A percentile compares a stretch with the other conserved stretches of the same genome.
Conservation (phyloP, 2,113 vertebrate species). For the Platichthys stellatus region DNA sequence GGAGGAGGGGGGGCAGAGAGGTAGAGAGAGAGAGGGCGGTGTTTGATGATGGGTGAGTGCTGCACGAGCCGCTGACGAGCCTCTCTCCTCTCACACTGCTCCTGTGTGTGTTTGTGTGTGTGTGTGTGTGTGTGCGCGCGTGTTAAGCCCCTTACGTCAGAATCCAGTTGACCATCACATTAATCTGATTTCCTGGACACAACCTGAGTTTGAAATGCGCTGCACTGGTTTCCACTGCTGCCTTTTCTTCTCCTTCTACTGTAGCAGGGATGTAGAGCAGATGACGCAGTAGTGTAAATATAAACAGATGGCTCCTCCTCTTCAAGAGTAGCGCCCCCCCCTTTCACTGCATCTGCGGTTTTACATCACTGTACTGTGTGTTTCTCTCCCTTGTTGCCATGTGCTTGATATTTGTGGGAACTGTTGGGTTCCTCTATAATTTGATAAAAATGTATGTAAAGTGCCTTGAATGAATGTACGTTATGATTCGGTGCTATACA, state of each 20-base stretch:
- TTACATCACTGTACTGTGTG: no score
- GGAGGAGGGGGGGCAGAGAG: neutral
- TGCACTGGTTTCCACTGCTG: neutral
- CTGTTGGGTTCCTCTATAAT: no score
- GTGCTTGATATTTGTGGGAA: no score
- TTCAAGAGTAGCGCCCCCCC: neutral
- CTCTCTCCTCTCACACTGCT: constrained; percentile 5
- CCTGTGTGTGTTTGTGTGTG: constrained; percentile 4
- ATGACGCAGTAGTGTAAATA: constrained; percentile 69
- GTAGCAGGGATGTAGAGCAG: neutral
- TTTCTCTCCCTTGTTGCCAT: no score
- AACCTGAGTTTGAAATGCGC: constrained; percentile 16
- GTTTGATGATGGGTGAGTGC: neutral
- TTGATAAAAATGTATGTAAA: no score
- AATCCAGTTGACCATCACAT: constrained; percentile 73
- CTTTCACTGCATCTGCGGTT: neutral
- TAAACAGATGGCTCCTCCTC: neutral
- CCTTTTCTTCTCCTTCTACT: neutral
- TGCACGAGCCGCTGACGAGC: constrained; percentile 29
- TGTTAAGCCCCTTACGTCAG: constrained; percentile 79
- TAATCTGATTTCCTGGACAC: constrained; percentile 77
- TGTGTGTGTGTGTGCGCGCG: constrained; percentile 3
- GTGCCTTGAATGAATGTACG: no score
- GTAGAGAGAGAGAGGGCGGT: neutral
- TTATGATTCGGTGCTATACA: no score